phyloP scores from a whole-genome alignment of 2,888 invertebrate species.

The Argyresthia goedartella region DNA sequence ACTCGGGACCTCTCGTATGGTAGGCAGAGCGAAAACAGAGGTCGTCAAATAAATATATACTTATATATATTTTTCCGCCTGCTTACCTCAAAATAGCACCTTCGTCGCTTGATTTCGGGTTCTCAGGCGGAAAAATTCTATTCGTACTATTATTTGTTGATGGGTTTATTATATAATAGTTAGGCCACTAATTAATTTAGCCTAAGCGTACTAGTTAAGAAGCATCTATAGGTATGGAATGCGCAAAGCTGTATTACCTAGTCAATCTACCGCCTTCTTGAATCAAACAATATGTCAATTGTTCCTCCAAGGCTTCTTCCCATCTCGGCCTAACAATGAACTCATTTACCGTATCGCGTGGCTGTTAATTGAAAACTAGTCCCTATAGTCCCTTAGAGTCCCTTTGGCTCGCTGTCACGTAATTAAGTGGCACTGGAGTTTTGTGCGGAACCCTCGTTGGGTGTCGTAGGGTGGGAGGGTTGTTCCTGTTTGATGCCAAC shows the following conservation, averaged over 20 bases:
- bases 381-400: conserved; percentile 25
- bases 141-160: too few species aligned
- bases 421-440: conserved; percentile 62
- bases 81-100: too few species aligned
- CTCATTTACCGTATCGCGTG: background rate
- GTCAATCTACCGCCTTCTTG: background rate
- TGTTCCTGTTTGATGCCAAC: conserved; percentile 22
- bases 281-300: background rate
- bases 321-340: background rate
- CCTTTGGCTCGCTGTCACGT: conserved; percentile 21
- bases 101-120: too few species aligned
- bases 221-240: background rate
- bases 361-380: conserved; percentile 59
- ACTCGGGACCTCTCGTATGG: too few species aligned
- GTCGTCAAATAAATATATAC: too few species aligned
- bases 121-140: too few species aligned
- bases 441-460: conserved; percentile 43
- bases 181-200: background rate
- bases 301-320: background rate
- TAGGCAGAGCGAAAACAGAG: too few species aligned
- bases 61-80: too few species aligned
- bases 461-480: conserved; percentile 17
- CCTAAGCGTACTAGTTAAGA: background rate
- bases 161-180: too few species aligned
- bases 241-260: too few species aligned